Conservation (phyloP, 2,113 vertebrate genomes). For the Pluvianellus socialis region DNA sequence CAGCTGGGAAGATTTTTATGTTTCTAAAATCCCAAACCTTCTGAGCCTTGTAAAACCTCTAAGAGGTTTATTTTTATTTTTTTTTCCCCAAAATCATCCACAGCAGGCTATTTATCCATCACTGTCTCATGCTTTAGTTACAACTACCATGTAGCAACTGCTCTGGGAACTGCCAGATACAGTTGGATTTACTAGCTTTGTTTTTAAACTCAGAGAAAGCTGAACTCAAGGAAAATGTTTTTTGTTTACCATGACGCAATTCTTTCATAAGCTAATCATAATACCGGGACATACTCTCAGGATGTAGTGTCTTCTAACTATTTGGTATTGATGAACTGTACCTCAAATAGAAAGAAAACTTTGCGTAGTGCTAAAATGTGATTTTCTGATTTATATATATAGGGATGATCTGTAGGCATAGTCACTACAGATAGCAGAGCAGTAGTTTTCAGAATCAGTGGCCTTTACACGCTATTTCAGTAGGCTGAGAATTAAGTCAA, state of each 20-base stretch:
- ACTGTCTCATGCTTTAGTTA: background rate
- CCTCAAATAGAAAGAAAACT: background rate
- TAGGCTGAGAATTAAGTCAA: background rate
- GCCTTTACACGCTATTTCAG: background rate
- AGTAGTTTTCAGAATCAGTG: background rate
- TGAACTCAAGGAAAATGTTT: background rate
- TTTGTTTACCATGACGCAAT: background rate
- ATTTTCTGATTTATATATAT: background rate
- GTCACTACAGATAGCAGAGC: background rate
- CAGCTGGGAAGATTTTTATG: background rate
- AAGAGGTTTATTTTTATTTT: background rate
- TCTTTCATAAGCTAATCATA: background rate
- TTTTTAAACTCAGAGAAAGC: background rate
- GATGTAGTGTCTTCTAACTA: background rate
- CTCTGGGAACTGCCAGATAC: background rate
- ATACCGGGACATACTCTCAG: background rate
- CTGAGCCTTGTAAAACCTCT: background rate
- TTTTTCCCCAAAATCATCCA: background rate
- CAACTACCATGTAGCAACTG: background rate
- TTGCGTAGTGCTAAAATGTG: background rate
- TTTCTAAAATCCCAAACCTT: background rate
- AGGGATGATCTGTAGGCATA: background rate
- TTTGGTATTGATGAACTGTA: background rate
- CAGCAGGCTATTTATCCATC: constrained; percentile 21
- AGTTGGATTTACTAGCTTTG: background rate